Evolutionary conservation across 2,888 invertebrate genomes (phyloP).

Genomic region (Drosophila demipolita): DNA sequence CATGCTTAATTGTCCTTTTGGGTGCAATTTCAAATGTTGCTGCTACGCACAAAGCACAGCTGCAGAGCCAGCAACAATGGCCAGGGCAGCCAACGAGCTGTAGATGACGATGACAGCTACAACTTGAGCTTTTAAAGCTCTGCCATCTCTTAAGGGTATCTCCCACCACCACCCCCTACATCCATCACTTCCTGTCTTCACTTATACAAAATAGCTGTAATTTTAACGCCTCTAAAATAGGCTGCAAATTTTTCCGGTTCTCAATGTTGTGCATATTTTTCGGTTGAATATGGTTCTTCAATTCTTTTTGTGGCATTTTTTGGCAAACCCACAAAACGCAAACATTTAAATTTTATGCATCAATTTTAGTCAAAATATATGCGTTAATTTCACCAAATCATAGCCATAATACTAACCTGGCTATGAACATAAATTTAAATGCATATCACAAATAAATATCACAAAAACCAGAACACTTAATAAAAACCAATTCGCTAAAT

Average conservation of each 20-base stretch:
- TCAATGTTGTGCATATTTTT: not conserved
- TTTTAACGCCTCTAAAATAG: constrained; percentile 29
- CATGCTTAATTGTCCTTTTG: constrained; percentile 84
- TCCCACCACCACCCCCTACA: not conserved
- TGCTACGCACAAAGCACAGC: constrained; percentile 68
- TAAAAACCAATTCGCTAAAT: constrained; percentile 27
- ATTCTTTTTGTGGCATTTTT: not conserved
- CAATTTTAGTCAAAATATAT: not conserved
- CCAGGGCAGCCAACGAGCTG: constrained; percentile 53
- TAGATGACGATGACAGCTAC: constrained; percentile 59
- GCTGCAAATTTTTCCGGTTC: not conserved
- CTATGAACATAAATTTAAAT: constrained; percentile 1
- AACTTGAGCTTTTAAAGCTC: constrained; percentile 60
- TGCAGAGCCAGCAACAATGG: constrained; percentile 48
- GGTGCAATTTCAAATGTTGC: constrained; percentile 82
- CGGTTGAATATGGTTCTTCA: not conserved
- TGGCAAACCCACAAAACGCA: not conserved
- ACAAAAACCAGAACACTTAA: not conserved
- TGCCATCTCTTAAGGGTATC: constrained; percentile 18
- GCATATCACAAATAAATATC: not conserved
- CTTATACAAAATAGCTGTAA: constrained; percentile 30
- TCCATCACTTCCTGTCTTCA: constrained; percentile 27
- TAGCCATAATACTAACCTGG: not conserved
- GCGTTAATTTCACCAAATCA: not conserved
- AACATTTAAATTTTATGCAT: too few relatives aligned